phyloP scores from a whole-genome alignment of 2,888 invertebrate genomes.

The Cataglyphis albicans region DNA sequence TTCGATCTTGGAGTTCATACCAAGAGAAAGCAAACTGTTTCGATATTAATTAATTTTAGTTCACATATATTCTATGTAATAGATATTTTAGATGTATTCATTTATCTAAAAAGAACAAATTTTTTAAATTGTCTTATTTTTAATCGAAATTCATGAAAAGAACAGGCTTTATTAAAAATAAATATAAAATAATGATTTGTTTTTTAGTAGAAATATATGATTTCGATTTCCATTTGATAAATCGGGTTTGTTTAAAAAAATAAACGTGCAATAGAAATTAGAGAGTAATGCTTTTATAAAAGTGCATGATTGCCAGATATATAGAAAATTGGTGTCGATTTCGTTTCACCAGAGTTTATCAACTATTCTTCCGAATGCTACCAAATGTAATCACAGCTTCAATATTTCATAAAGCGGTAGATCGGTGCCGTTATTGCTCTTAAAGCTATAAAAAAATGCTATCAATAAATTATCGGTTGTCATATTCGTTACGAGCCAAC shows the following conservation, averaged over 20 bases:
- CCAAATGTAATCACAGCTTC: conserved; percentile 19
- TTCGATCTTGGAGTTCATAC: not conserved
- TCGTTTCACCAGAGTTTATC: not conserved
- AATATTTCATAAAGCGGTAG: conserved; percentile 39
- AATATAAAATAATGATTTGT: not conserved
- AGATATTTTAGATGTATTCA: not conserved
- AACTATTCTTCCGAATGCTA: not conserved
- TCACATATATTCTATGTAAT: not conserved
- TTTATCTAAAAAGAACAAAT: not conserved
- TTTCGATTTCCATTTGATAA: not conserved
- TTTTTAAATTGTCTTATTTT: not conserved
- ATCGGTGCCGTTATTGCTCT: not conserved
- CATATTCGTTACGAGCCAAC: conserved; percentile 7
- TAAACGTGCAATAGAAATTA: not conserved
- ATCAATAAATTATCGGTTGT: conserved; percentile 20
- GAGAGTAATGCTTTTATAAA: not conserved
- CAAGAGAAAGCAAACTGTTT: not conserved
- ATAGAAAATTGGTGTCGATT: not conserved
- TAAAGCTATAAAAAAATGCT: not conserved
- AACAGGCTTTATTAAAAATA: not conserved
- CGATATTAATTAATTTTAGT: not conserved
- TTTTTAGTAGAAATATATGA: not conserved
- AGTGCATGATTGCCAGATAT: not conserved
- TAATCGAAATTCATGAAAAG: not conserved
- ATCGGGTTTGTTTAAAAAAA: not conserved